phyloP scores from a whole-genome alignment of 2,888 invertebrate species.

The Netelia inedita region DNA sequence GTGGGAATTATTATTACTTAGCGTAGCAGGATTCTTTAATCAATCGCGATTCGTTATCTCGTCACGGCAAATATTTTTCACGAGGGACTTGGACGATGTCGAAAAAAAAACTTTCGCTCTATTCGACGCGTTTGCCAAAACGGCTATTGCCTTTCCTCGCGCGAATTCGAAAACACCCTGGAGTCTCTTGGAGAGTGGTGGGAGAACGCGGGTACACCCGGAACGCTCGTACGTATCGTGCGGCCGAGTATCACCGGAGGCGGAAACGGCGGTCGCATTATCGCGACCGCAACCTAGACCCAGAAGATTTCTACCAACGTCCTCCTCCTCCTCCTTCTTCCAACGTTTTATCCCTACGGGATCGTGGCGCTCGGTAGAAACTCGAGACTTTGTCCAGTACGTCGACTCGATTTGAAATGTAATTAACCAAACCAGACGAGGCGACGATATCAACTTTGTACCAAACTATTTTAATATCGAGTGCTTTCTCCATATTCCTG shows the following conservation, averaged over 20 bases:
- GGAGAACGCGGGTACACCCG: constrained; percentile 22
- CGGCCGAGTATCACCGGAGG: constrained; percentile 67
- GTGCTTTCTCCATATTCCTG: no score
- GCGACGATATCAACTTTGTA: neutral
- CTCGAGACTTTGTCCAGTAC: constrained; percentile 11
- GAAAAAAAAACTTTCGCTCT: constrained; percentile 42
- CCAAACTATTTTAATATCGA: neutral
- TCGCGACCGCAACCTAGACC: constrained; percentile 74
- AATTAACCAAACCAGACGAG: neutral
- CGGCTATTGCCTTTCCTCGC: constrained; percentile 26
- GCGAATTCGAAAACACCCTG: constrained; percentile 37
- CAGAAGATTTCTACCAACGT: constrained; percentile 63
- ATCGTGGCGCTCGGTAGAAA: constrained; percentile 36
- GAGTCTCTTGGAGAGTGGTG: neutral
- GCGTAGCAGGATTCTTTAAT: neutral
- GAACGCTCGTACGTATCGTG: constrained; percentile 31
- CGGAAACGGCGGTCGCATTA: constrained; percentile 71
- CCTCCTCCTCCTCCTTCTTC: constrained; percentile 4
- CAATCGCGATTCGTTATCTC: neutral
- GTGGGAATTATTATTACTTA: neutral
- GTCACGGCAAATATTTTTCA: constrained; percentile 12
- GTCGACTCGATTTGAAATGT: neutral
- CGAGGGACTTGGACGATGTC: constrained; percentile 1
- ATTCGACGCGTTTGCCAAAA: constrained; percentile 24
- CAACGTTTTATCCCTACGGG: constrained; percentile 26